Conservation (phyloP, 2,113 vertebrate genomes). For the Elaphurus davidianus region DNA sequence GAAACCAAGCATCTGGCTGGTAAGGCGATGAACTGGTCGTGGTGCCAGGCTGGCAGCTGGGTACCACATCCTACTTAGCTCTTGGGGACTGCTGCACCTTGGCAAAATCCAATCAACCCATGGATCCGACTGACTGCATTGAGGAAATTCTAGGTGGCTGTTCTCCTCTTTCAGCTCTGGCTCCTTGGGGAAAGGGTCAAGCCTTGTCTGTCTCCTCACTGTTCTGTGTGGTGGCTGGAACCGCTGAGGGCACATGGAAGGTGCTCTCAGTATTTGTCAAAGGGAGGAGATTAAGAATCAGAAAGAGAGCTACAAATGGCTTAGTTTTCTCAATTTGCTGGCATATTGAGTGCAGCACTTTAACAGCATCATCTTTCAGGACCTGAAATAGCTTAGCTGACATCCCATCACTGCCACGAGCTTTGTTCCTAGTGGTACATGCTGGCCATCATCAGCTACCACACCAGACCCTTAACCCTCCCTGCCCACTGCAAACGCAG, state of each 20-base stretch:
- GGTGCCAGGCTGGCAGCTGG: slow-evolving; percentile 55
- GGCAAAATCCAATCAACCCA: not conserved
- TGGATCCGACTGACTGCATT: rapidly evolving
- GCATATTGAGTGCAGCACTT: not conserved
- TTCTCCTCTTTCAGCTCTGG: not conserved
- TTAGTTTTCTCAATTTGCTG: not conserved
- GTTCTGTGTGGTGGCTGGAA: not conserved
- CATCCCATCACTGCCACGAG: not conserved
- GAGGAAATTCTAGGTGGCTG: not conserved
- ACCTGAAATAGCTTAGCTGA: not conserved
- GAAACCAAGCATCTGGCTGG: slow-evolving; percentile 2
- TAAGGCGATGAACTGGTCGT: slow-evolving; percentile 46
- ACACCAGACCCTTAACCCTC: not conserved
- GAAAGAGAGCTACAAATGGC: not conserved
- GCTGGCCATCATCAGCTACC: rapidly evolving
- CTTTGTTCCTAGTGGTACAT: not conserved
- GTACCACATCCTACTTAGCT: not conserved
- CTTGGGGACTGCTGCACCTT: not conserved
- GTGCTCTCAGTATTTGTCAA: not conserved
- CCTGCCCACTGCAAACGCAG: rapidly evolving
- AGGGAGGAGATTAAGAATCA: not conserved
- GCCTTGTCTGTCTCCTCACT: not conserved
- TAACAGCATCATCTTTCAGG: not conserved
- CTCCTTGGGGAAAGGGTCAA: not conserved
- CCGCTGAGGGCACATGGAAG: not conserved